Evolutionary conservation across 2,797 vertebrate species (phyloP), one percentile per base, ranked within the genome.

Genomic region (Dryobates pubescens): DNA sequence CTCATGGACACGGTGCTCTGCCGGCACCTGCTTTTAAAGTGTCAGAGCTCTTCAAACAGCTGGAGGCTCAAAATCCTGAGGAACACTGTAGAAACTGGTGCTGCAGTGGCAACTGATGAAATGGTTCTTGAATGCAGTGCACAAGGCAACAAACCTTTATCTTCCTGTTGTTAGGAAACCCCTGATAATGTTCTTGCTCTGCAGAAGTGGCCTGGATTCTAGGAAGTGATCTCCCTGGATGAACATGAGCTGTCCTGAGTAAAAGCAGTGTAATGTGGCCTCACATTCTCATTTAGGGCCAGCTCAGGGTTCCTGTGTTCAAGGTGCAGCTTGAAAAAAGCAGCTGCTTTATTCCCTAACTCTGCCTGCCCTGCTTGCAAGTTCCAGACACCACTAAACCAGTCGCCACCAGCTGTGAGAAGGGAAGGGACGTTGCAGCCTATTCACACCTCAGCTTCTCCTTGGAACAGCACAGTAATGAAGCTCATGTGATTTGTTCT

Each of bases 401-500:
- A 34, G 23, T 85, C 81, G 30, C 57, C 32, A 85, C 82, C 58
- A 34, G 32, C 64, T 47, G 84, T 62, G 83, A 88, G n/a, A 91
- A 85, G 14, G 14, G 16, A 94, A 70, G 77, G 34, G 57, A 63
- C 49, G 51, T 62, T 11, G 13, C 2, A 45, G 38, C n/a, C 6
- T 0, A 0, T 77, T 91, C n/a, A 70, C 7, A 1, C 8, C 19
- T 43, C 62, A 47, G 69, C 17, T 73, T 69, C 47, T 73, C 26
- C 3, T 43, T 34, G 53, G 57, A 90, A 41, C 47, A 45, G 63
- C 27, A 29, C 36, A 26, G 6, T 23, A 5, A 70, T 56, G 93
- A 47, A 95, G 36, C 18, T 87, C 18, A 10, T 57, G n/a, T 69
- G 54, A 17, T 94, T 95, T 94, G 30, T 94, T 97, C 98, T 94